Conservation (phyloP, 2,888 invertebrate genomes). For the Phengaris arion region DNA sequence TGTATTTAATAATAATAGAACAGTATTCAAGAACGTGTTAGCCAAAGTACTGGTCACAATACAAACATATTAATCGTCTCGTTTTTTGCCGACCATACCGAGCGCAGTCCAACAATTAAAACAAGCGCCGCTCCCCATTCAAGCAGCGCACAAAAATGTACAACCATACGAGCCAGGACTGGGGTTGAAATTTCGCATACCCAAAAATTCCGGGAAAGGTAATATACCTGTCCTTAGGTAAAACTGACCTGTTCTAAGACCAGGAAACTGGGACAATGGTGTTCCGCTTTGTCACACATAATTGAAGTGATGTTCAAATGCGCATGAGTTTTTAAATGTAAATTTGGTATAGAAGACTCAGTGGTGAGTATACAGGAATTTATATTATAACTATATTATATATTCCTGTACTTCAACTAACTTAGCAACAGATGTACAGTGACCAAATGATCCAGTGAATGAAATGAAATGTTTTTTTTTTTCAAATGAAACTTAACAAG, state of each 20-base stretch:
- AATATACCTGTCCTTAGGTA: constrained; percentile 17
- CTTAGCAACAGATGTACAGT: neutral
- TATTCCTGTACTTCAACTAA: neutral
- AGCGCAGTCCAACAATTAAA: neutral
- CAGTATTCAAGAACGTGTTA: neutral
- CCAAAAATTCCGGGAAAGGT: constrained; percentile 24
- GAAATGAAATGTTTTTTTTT: too few relatives aligned
- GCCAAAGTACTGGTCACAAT: neutral
- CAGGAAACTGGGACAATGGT: constrained; percentile 24
- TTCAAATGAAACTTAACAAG: too few relatives aligned
- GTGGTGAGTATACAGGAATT: neutral
- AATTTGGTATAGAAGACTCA: neutral
- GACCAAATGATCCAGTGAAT: too few relatives aligned
- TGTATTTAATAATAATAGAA: constrained; percentile 3
- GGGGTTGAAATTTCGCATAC: constrained; percentile 15
- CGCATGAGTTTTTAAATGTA: constrained; percentile 10
- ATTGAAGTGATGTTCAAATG: constrained; percentile 23
- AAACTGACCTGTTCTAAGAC: constrained; percentile 24
- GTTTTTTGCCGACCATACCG: neutral
- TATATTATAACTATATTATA: too few relatives aligned
- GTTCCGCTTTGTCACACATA: constrained; percentile 24
- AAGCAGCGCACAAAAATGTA: neutral
- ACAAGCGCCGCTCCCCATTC: constrained; percentile 7
- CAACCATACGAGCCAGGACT: neutral
- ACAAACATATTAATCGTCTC: constrained; percentile 1